These are phyloP conservation scores for Streptopelia turtur DNA, from an alignment of 2,797 vertebrate species.

Conservation along the genomic window DNA sequence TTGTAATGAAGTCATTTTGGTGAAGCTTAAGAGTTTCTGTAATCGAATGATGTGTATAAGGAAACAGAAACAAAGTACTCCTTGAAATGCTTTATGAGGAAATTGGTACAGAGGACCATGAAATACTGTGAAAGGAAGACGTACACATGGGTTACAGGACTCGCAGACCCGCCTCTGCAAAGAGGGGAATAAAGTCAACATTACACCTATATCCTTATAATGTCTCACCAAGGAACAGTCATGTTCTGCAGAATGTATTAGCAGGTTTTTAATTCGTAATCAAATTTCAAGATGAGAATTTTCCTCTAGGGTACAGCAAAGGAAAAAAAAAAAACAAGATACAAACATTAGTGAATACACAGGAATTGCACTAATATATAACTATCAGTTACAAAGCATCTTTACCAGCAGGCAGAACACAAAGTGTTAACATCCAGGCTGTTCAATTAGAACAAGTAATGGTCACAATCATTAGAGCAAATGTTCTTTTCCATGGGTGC, in stretches of 20 bases:
- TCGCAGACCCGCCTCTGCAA: neutral
- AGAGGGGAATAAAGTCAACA: neutral
- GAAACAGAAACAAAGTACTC: neutral
- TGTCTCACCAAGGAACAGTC: neutral
- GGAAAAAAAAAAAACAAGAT: neutral
- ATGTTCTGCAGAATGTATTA: slow-evolving; percentile 7
- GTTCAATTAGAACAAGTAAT: slow-evolving; percentile 10
- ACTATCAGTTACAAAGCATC: slow-evolving; percentile 8
- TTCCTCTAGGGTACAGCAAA: slow-evolving; percentile 1
- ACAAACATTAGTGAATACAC: slow-evolving; percentile 31
- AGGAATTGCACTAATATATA: neutral
- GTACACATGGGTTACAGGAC: neutral
- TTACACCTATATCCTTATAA: neutral
- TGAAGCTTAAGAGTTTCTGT: neutral
- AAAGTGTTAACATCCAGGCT: neutral
- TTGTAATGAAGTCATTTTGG: neutral
- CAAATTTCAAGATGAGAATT: slow-evolving; percentile 38
- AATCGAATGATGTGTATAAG: neutral
- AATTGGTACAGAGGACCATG: neutral
- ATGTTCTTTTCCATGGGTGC: neutral
- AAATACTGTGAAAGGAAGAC: neutral
- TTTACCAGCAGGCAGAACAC: slow-evolving; percentile 20
- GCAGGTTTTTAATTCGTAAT: slow-evolving; percentile 55
- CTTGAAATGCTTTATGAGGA: neutral
- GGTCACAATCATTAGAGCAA: slow-evolving; percentile 22